These are phyloP conservation scores for Limanda limanda DNA, from an alignment of 2,113 vertebrate genomes.

Conservation along the genomic window DNA sequence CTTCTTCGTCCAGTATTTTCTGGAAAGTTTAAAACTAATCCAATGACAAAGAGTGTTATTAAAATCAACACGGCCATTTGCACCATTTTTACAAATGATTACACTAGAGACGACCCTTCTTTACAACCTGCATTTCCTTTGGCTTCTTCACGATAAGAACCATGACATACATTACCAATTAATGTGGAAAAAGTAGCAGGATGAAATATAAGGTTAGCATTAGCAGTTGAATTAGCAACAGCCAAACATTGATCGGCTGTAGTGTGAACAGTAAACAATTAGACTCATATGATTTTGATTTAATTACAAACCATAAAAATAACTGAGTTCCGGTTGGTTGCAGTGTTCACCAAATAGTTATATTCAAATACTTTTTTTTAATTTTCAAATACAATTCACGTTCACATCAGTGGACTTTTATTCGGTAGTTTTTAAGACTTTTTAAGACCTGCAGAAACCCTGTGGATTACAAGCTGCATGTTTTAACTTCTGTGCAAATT, in stretches of 20 bases:
- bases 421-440: neutral
- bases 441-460: neutral
- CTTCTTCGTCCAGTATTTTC: neutral
- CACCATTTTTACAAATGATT: neutral
- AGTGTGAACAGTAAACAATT: neutral
- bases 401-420: neutral
- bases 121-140: too few relatives aligned
- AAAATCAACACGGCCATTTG: neutral
- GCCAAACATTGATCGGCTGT: neutral
- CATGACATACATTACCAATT: neutral
- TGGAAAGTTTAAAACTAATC: neutral
- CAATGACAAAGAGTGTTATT: neutral
- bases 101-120: neutral
- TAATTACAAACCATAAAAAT: too few relatives aligned
- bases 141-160: neutral
- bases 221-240: neutral
- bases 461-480: neutral
- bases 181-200: neutral
- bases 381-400: neutral
- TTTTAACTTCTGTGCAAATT: neutral
- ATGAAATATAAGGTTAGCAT: neutral
- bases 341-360: neutral
- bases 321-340: neutral
- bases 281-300: neutral
- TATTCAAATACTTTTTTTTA: neutral